Percentiles rank a stretch among this genome's conserved stretches.
Conservation (phyloP, 2,888 invertebrate genomes). For the Lepas anatifera region DNA sequence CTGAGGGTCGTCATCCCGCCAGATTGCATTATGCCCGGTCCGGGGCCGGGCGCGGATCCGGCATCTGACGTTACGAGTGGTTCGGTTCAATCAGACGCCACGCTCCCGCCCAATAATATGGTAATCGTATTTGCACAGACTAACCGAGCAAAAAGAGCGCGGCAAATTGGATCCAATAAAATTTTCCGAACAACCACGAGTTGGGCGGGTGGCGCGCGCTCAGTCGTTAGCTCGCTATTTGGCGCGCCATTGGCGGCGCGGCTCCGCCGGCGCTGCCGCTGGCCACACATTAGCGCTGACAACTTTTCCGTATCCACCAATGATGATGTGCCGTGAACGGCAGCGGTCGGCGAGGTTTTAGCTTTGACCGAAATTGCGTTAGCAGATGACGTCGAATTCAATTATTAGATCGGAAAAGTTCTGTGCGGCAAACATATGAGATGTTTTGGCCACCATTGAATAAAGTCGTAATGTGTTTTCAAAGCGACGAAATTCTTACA, state of each 20-base stretch:
- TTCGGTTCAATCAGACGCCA: background rate
- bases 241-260: background rate
- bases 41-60: no score
- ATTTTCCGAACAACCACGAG: background rate
- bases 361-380: background rate
- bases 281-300: background rate
- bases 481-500: no score
- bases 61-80: no score
- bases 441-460: background rate
- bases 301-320: background rate
- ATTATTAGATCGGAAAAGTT: background rate
- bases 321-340: background rate
- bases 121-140: conserved; percentile 12
- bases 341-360: background rate
- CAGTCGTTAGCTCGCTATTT: background rate
- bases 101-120: conserved; percentile 11
- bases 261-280: background rate
- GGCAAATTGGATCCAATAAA: conserved; percentile 11
- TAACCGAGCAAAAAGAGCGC: conserved; percentile 7
- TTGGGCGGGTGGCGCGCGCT: background rate
- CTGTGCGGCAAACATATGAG: background rate
- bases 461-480: background rate
- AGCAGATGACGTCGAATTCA: background rate
- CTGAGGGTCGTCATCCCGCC: no score
- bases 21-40: no score